These are phyloP conservation scores for Chlorospingus flavigularis DNA, from an alignment of 2,797 vertebrate species.

Conservation along the genomic window DNA sequence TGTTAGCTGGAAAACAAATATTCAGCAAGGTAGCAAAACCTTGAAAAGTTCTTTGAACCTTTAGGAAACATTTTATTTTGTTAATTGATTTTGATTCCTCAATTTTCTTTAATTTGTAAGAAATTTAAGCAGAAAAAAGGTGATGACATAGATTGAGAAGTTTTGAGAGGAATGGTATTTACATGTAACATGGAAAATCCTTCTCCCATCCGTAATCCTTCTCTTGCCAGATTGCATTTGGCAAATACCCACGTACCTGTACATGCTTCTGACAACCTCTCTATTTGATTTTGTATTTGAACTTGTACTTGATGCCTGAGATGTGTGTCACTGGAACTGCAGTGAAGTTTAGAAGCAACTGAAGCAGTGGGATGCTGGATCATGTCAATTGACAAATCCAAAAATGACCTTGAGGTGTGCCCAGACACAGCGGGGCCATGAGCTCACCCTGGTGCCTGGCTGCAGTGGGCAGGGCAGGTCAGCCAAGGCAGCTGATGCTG, in stretches of 20 bases:
- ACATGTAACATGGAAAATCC: background rate
- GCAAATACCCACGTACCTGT: background rate
- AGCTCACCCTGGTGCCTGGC: background rate
- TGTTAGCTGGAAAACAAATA: background rate
- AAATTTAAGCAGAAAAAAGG: background rate
- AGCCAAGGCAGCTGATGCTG: background rate
- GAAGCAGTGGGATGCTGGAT: background rate
- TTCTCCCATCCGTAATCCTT: background rate
- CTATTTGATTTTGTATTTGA: background rate
- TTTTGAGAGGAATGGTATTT: background rate
- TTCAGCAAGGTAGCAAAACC: background rate
- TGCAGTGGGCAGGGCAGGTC: background rate
- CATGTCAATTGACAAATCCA: background rate
- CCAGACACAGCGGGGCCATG: background rate
- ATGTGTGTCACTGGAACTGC: background rate
- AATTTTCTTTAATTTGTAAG: background rate
- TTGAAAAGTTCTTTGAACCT: background rate
- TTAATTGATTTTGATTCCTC: background rate
- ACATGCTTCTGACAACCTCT: background rate
- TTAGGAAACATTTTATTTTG: background rate
- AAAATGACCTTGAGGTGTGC: background rate
- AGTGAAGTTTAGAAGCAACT: background rate
- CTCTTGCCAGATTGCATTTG: background rate
- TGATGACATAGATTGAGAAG: background rate
- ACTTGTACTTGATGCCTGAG: background rate